phyloP scores from a whole-genome alignment of 2,888 invertebrate genomes.

The Atethmia centrago region DNA sequence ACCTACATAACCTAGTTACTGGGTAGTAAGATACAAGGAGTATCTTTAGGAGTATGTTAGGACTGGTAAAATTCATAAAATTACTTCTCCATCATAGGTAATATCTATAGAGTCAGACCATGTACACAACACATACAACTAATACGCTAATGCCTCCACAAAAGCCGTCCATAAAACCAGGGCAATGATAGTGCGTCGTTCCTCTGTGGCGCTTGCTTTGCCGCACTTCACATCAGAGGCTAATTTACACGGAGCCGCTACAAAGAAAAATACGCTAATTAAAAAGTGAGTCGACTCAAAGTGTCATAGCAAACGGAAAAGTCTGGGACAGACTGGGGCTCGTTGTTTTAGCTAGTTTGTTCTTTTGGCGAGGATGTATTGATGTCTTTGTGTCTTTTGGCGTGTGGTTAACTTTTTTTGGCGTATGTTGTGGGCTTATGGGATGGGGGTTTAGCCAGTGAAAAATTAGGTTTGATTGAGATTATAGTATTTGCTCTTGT shows the following conservation, averaged over 20 bases:
- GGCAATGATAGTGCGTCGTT: constrained; percentile 74
- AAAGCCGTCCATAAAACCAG: constrained; percentile 71
- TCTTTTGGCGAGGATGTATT: constrained; percentile 69
- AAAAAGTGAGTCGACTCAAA: constrained; percentile 88
- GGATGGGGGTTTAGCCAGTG: background rate
- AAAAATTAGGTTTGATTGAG: background rate
- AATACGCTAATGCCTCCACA: constrained; percentile 75
- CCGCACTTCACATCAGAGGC: constrained; percentile 84
- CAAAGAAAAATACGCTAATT: constrained; percentile 90
- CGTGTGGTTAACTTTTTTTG: constrained; percentile 50
- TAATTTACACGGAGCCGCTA: constrained; percentile 85
- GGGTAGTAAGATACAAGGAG: no score
- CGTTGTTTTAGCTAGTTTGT: constrained; percentile 68
- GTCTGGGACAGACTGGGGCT: constrained; percentile 63
- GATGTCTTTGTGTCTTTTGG: constrained; percentile 57
- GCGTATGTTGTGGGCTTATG: constrained; percentile 9
- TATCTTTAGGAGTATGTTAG: no score
- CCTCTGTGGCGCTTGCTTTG: constrained; percentile 66
- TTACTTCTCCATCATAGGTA: background rate
- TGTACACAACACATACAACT: no score
- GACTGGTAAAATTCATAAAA: background rate
- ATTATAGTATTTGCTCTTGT: background rate
- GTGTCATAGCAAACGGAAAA: constrained; percentile 82
- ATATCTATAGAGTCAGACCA: no score
- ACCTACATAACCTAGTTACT: no score